Evolutionary conservation across 1,140 invertebrate species (phyloP), one percentile per base, ranked within the genome.

Genomic region (Aphis craccivora): DNA sequence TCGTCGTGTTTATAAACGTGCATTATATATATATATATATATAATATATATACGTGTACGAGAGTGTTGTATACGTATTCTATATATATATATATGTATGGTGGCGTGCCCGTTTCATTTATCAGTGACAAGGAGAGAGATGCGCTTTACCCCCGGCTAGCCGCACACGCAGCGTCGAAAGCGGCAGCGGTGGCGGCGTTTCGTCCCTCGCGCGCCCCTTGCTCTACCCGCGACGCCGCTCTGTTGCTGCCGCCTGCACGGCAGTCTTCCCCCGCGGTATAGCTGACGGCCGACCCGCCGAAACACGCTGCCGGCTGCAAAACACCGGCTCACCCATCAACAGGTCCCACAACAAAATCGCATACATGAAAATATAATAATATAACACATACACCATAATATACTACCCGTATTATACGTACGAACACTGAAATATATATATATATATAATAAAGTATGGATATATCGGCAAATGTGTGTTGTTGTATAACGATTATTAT

Each of bases 101-200:
- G 76, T 81, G 91, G 91, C 91, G 91, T 92, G 91, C 91, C 48
- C 91, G 91, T 93, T 93, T 93, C 91, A 93, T 93, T 93, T 93
- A 93, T 93, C 91, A 93, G 91, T 93, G 91, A 93, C 91, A 93
- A 93, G 91, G 91, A 90, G 89, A 89, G 87, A 67, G 89, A 93
- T 81, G 91, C 91, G 81, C 89, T 90, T 90, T 89, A 53, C 91
- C 91, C 91, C 81, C 48, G 35, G 76, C 76, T 37, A 37, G 81
- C 91, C 67, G 67, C 76, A 76, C 67, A 51, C 43, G 55, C 90
- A n/a, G 60, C 60, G n/a, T 76, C 60, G 60, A 76, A 76, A 76
- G 60, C 43, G 86, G 43, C 86, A n/a, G 45, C 45, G 87, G 87
- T 53, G 84, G 40, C 43, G 84, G 84, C 43, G 43, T 48, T 83